Percentiles rank a stretch among this genome's conserved stretches.
These are phyloP conservation scores for Catagonus wagneri DNA, from an alignment of 2,113 vertebrate genomes.

Conservation along the genomic window DNA sequence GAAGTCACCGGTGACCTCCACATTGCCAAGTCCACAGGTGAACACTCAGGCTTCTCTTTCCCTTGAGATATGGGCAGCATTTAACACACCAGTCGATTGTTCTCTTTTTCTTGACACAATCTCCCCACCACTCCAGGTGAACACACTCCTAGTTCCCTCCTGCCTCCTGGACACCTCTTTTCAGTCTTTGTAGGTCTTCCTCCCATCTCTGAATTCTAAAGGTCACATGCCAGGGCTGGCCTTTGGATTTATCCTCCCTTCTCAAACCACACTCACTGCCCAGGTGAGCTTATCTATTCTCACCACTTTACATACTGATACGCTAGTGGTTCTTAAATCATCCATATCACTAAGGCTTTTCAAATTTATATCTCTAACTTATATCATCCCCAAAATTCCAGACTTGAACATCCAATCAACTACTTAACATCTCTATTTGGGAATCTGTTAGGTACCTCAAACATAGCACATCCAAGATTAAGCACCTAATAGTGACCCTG, in stretches of 20 bases:
- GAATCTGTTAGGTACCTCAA: not conserved
- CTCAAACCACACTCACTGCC: not conserved
- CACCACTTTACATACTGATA: fast-evolving
- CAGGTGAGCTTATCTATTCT: not conserved
- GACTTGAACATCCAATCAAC: not conserved
- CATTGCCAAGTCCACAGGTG: fast-evolving
- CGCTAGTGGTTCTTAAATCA: not conserved
- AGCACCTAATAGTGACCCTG: not conserved
- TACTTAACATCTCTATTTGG: not conserved
- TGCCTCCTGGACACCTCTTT: not conserved
- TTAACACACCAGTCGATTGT: not conserved
- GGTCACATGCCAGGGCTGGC: no score
- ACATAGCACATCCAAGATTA: no score
- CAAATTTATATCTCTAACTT: not conserved
- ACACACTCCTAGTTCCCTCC: fast-evolving
- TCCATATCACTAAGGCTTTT: not conserved
- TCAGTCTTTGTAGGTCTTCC: not conserved
- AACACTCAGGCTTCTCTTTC: no score
- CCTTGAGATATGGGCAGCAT: not conserved
- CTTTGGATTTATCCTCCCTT: not conserved
- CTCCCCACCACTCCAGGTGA: no score
- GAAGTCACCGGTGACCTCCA: not conserved
- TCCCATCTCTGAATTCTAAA: not conserved
- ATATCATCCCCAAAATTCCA: not conserved
- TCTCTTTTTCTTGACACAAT: no score